Base-by-base conservation (phyloP, 2,797 vertebrate species). In the Toxotes lorentzi region DNA sequence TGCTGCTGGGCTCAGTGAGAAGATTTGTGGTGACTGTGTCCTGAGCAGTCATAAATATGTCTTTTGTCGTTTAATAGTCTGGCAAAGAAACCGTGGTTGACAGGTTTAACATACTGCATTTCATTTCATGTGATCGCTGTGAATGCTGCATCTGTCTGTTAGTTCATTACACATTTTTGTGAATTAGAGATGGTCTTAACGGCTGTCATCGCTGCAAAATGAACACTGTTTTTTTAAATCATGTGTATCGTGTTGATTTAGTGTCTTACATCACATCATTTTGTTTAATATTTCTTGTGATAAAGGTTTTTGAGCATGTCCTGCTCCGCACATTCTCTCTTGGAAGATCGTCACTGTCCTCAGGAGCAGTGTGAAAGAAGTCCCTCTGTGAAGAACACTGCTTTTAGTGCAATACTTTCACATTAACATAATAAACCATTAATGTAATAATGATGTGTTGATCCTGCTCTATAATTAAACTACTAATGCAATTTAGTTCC, bases 101-200 rank as follows among this genome's bases (percentile, higher is more conserved):
- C 62, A 32, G 61, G n/a, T 74, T 83, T 58, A 64, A 70, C 68
- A 59, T 41, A 2, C 41, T 72, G 40, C 38, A 14, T 86, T 88
- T 78, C n/a, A 82, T 78, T 87, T 77, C 43, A 60, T 64, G 19
- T 43, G 40, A 73, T 64, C 23, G 5, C 24, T n/a, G 2, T 81
- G 56, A 84, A 87, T 89, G 78, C 70, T 73, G 73, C 69, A 41
- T 5, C 35, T 38, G 23, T 54, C 69, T 56, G 34, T 77, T 24
- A 83, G 57, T 74, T 82, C 47, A 24, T 88, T 16, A 43, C 83
- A 79, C 57, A 9, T 41, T 6, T 14, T 51, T 77, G 81, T 50
- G 64, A 85, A 86, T 70, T 69, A 86, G 24, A 47, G 16, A 35
- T 23, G n/a, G n/a, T 67, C 24, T 35, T 6, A n/a, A 19, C 2